Base-by-base conservation (phyloP, 2,888 invertebrate species). In the Chymomyza procnemis region DNA sequence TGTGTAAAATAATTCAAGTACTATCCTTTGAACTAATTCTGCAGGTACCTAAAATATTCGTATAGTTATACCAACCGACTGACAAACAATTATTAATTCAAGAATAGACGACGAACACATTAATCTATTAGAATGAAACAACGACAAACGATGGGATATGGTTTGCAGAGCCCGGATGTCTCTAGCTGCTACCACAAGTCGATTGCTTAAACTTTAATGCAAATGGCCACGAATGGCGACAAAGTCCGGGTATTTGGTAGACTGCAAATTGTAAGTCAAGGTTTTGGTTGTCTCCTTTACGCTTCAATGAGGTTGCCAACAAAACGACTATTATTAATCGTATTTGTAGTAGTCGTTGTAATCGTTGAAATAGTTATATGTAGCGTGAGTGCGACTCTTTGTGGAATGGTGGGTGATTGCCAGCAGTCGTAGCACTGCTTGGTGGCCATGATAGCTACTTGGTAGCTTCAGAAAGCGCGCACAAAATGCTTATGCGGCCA, bases 61-160 rank as follows among this genome's bases (percentile, higher is more conserved):
- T 26, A 26, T 3, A 1, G 26, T 26, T 26, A 26, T 6, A 8
- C 1, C 4, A 26, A 26, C n/a, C n/a, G 8, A 26, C 26, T 26
- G 26, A 26, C 26, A 26, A 26, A 26, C 26, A 26, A 26, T 26
- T 26, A 26, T 26, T n/a, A n/a, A 26, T 26, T 4, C 26, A 0
- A 26, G 6, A 6, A 6, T 6, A 26, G 4, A 26, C 1, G 8
- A 26, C 57, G 61, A 74, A 66, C 66, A 71, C 83, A 83, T 83
- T 83, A 83, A 83, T 83, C 83, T 83, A 85, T 80, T 83, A 83
- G 76, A 77, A 79, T 75, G 80, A 69, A 26, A 1, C 4, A 26
- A 6, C 6, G 26, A n/a, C n/a, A n/a, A n/a, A n/a, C n/a, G n/a
- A n/a, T n/a, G n/a, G n/a, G n/a, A n/a, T n/a, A n/a, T n/a, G 26